A percentile compares a stretch with the other conserved stretches of the same genome.
These are phyloP conservation scores for Notamacropus eugenii DNA, from an alignment of 2,797 vertebrate genomes.

Conservation along the genomic window DNA sequence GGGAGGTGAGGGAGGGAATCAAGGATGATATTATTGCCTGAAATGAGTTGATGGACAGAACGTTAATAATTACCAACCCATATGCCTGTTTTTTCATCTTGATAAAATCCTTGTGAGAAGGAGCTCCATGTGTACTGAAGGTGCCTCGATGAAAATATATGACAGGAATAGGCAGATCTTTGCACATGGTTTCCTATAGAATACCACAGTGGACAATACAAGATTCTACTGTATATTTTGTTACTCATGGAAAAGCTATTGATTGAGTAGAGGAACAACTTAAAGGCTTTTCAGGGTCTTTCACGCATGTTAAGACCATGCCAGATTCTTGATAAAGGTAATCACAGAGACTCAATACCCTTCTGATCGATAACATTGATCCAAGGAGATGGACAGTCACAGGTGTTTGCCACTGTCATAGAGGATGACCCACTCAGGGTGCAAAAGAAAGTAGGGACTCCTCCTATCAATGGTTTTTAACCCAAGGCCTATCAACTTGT, in stretches of 20 bases:
- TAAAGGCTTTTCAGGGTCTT: neutral
- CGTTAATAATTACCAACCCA: neutral
- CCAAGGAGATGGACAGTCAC: neutral
- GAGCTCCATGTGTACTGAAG: neutral
- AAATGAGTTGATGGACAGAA: neutral
- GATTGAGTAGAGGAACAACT: neutral
- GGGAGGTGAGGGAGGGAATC: too few species aligned
- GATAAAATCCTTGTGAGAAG: neutral
- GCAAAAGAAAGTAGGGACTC: neutral
- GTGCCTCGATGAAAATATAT: neutral
- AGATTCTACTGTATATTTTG: neutral
- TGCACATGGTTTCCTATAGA: neutral
- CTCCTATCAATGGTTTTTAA: neutral
- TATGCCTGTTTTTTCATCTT: neutral
- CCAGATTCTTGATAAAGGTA: neutral
- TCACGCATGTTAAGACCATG: neutral
- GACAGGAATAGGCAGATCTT: neutral
- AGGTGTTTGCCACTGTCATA: neutral
- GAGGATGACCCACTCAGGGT: neutral
- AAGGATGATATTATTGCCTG: neutral
- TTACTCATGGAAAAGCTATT: neutral
- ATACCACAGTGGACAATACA: neutral
- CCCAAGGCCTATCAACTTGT: neutral
- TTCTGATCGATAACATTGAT: neutral
- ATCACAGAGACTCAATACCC: neutral